These are phyloP conservation scores for Epinephelus malabaricus DNA, from an alignment of 2,797 vertebrate species.

Conservation along the genomic window DNA sequence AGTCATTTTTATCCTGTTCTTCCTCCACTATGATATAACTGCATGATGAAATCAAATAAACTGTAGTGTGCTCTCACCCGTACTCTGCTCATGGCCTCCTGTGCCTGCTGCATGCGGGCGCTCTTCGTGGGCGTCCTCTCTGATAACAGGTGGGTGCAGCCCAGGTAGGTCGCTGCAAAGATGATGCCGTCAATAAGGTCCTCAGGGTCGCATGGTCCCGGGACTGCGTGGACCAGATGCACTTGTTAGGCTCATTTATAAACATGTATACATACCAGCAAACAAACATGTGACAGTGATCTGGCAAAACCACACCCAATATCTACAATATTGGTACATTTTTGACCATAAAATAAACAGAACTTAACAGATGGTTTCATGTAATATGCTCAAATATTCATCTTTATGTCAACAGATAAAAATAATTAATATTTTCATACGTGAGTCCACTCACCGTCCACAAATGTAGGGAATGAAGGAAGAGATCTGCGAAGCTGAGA, in stretches of 20 bases:
- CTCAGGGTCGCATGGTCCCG: constrained; percentile 96
- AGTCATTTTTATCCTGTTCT: not conserved
- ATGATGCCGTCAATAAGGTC: constrained; percentile 98
- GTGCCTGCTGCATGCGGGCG: constrained; percentile 98
- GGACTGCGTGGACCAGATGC: constrained; percentile 83
- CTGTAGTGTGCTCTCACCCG: constrained; percentile 86
- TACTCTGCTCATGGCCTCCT: constrained; percentile 96
- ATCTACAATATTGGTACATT: not conserved
- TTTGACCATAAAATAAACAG: not conserved
- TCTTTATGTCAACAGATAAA: not conserved
- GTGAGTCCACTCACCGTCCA: constrained; percentile 91
- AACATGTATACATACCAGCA: not conserved
- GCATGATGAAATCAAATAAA: not conserved
- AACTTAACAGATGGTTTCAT: not conserved
- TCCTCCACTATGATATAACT: not conserved
- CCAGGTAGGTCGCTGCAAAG: constrained; percentile 97
- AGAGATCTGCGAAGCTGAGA: constrained; percentile 93
- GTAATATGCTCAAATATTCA: not conserved
- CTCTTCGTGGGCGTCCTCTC: constrained; percentile 97
- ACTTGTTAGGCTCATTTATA: not conserved
- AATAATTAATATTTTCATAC: not conserved
- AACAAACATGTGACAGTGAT: not conserved
- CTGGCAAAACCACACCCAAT: not conserved
- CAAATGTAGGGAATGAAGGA: constrained; percentile 96
- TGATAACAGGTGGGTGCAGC: constrained; percentile 96